phyloP scores from a whole-genome alignment of 2,113 vertebrate species.

The Pedionomus torquatus region DNA sequence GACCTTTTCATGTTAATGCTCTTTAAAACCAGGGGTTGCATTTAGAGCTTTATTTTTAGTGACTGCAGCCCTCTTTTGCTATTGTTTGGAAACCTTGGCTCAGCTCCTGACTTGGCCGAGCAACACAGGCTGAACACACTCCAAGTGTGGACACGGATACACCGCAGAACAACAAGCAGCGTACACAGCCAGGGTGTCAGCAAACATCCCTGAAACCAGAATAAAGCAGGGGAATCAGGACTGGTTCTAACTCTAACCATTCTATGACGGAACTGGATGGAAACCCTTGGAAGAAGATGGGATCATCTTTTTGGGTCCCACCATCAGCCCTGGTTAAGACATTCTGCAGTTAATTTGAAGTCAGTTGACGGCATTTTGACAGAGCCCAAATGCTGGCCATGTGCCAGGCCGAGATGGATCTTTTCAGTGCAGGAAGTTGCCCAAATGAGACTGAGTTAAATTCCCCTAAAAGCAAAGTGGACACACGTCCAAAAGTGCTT shows the following conservation, averaged over 20 bases:
- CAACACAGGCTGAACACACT: slow-evolving; percentile 14
- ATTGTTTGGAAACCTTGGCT: slow-evolving; percentile 63
- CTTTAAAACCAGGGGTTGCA: slow-evolving; percentile 4
- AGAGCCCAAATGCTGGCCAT: background rate
- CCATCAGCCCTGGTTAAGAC: background rate
- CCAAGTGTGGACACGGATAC: slow-evolving; percentile 52
- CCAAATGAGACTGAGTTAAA: background rate
- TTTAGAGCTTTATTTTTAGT: slow-evolving; percentile 66
- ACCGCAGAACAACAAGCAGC: background rate
- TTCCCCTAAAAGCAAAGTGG: background rate
- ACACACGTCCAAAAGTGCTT: background rate
- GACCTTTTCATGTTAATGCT: slow-evolving; percentile 59
- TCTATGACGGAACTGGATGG: background rate
- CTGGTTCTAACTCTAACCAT: background rate
- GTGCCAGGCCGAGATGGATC: background rate
- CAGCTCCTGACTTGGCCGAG: slow-evolving; percentile 25
- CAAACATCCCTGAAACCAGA: slow-evolving; percentile 16
- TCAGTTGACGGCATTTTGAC: background rate
- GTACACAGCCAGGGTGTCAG: background rate
- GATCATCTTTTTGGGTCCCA: background rate
- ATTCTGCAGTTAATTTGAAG: background rate
- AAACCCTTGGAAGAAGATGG: background rate
- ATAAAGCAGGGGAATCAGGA: slow-evolving; percentile 10
- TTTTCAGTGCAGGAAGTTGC: background rate
- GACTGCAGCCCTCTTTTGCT: slow-evolving; percentile 14